phyloP scores from a whole-genome alignment of 2,888 invertebrate species.

The Meghimatium bilineatum region DNA sequence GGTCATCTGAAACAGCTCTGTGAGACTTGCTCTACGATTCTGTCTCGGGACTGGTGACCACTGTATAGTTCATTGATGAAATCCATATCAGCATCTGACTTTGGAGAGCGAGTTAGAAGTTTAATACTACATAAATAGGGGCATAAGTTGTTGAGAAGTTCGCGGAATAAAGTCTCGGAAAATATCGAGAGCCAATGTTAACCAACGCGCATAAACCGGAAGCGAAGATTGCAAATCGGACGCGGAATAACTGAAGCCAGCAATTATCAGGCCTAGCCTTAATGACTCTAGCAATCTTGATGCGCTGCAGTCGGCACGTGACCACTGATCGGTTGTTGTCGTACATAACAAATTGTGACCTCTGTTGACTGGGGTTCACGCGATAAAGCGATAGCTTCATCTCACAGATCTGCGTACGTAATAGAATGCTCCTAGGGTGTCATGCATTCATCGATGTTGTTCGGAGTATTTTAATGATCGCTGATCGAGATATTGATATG shows the following conservation, averaged over 20 bases:
- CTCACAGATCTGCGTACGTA: neutral
- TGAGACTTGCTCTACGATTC: too few species aligned
- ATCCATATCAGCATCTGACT: too few species aligned
- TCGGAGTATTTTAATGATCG: neutral
- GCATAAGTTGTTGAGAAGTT: constrained; percentile 17
- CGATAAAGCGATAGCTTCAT: constrained; percentile 14
- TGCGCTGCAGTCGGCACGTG: constrained; percentile 39
- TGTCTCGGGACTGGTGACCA: too few species aligned
- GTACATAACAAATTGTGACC: constrained; percentile 46
- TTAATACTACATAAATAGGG: constrained; percentile 13
- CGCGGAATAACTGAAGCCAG: constrained; percentile 44
- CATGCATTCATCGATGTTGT: neutral
- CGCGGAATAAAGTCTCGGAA: constrained; percentile 37
- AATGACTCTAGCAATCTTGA: constrained; percentile 48
- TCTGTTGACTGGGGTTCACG: constrained; percentile 13
- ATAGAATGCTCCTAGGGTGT: neutral
- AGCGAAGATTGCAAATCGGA: constrained; percentile 41
- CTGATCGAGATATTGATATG: neutral
- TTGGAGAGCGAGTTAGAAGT: too few species aligned
- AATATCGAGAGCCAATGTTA: constrained; percentile 48
- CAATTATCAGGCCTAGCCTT: constrained; percentile 41
- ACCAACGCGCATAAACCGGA: constrained; percentile 51
- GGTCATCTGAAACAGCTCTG: too few species aligned
- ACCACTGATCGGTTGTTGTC: constrained; percentile 46
- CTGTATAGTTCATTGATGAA: too few species aligned